phyloP scores from a whole-genome alignment of 2,113 vertebrate genomes.

The Terrapene triunguis region DNA sequence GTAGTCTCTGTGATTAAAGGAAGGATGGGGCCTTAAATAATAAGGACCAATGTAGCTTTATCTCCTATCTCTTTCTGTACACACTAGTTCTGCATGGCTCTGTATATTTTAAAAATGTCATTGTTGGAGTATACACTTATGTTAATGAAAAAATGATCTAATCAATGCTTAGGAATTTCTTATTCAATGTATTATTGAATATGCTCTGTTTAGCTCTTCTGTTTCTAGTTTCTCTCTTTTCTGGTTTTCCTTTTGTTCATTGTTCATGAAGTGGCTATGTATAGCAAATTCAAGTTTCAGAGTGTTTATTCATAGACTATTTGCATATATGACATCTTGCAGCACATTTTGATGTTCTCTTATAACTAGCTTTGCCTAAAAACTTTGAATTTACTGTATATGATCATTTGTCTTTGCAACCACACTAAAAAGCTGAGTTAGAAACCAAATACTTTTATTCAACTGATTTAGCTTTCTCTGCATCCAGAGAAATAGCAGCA shows the following conservation, averaged over 20 bases:
- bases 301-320: neutral
- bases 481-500: constrained; percentile 18
- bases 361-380: neutral
- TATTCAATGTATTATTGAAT: neutral
- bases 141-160: neutral
- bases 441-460: neutral
- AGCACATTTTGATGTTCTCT: neutral
- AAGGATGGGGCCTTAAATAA: neutral
- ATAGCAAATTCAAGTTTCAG: neutral
- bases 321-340: neutral
- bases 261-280: neutral
- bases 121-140: neutral
- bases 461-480: neutral
- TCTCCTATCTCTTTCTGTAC: neutral
- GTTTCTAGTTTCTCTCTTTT: constrained; percentile 16
- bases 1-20: fast-evolving
- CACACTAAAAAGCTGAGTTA: neutral
- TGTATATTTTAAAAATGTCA: neutral
- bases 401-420: neutral
- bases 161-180: neutral
- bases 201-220: neutral
- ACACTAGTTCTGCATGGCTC: neutral
- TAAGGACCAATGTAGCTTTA: neutral
- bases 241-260: neutral
- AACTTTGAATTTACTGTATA: neutral